Conservation (phyloP, 2,888 invertebrate species). For the Platycheirus albimanus region DNA sequence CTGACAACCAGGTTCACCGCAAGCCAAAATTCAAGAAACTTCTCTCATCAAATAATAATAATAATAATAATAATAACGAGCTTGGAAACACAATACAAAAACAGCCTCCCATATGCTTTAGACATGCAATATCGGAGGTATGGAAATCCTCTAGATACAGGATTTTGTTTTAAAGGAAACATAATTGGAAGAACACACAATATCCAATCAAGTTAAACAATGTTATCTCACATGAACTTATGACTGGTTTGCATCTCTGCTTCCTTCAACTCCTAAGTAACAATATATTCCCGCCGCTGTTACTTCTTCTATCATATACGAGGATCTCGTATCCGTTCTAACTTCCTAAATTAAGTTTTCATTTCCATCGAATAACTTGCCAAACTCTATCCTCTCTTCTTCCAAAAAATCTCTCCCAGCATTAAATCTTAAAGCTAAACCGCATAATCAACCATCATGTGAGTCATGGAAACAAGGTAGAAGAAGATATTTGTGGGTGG, state of each 20-base stretch:
- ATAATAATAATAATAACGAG: constrained; percentile 1
- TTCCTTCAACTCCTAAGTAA: constrained; percentile 7
- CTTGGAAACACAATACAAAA: not conserved
- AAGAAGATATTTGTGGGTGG: not conserved
- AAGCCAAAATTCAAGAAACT: not conserved
- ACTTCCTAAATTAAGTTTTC: constrained; percentile 42
- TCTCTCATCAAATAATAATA: not conserved
- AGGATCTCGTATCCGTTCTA: constrained; percentile 12
- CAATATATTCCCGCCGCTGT: not conserved
- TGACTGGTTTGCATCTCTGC: constrained; percentile 20
- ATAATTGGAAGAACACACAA: constrained; percentile 27
- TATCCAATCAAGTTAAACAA: constrained; percentile 20
- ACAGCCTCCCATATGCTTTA: not conserved
- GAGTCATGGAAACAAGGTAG: too few species aligned
- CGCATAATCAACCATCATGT: constrained; percentile 28
- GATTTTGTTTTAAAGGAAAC: not conserved
- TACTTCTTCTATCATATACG: not conserved
- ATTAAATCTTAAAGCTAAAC: constrained; percentile 13
- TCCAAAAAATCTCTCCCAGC: constrained; percentile 4
- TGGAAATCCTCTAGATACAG: not conserved
- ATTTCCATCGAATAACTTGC: constrained; percentile 29
- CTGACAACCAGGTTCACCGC: not conserved
- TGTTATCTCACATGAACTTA: constrained; percentile 28
- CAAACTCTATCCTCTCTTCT: not conserved
- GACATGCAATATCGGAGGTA: constrained; percentile 2